Base-by-base conservation (phyloP, 2,113 vertebrate genomes). In the Hippocampus abdominalis region DNA sequence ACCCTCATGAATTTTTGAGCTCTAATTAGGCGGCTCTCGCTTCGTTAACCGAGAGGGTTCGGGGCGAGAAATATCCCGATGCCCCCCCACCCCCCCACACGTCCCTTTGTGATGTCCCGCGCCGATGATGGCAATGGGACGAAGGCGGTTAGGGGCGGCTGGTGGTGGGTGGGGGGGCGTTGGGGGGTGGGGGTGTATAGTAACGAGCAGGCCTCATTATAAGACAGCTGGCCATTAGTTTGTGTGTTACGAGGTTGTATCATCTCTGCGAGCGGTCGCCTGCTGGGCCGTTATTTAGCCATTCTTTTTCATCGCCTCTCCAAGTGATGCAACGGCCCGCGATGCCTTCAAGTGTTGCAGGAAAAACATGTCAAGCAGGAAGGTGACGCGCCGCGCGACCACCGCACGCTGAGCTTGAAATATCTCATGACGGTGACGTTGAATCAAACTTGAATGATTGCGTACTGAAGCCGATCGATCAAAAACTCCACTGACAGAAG, bases 1-100 rank as follows among this genome's bases (percentile, higher is more conserved):
- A 84, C 82, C 90, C 88, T 91, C 79, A 87, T 89, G 86, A 89
- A 91, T 88, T 89, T 91, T 89, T 89, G 83, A 89, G 86, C 84
- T 90, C 87, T 91, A 91, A 91, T 93, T 93, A 93, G 90, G 85
- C 56, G 76, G 69, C 83, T 86, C 89, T 84, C 81, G 79, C 79
- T 91, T 91, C 70, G 80, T 89, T 91, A 91, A 91, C 77, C 69
- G 79, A 83, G 80, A 82, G 79, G 78, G 73, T 86, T 79, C 27
- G 66, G 75, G 86, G 82, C 76, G 77, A 84, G 76, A 78, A 75
- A 60, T 79, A 68, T 42, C 59, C 84, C 80, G 76, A 65, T 74
- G 64, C 66, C 57, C 69, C 64, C 66, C 3, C 12, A 36, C 51
- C 69, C 68, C 68, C 62, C 70, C 7, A 6, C 40, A 39, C 69